Base-by-base conservation (phyloP, 2,113 vertebrate genomes). In the Xiphorhynchus elegans region DNA sequence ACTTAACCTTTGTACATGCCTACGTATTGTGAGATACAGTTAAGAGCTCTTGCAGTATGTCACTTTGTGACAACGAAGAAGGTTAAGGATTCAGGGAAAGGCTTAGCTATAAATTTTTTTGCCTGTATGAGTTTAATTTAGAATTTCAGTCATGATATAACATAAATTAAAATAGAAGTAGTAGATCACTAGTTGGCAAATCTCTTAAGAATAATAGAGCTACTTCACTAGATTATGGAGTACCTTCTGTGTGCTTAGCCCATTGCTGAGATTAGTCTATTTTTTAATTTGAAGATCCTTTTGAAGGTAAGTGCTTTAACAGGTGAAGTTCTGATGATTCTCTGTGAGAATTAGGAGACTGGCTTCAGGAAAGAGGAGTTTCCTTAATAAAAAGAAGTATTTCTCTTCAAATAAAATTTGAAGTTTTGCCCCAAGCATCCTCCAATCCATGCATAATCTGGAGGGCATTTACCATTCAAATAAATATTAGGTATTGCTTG, bases 101-200 rank as follows among this genome's bases (percentile, higher is more conserved):
- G 47, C 52, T 93, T 74, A 77, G 52, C 82, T 85, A 37, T 83
- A 90, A 59, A 62, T 91, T 85, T 77, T 78, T 68, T 90, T 94
- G 72, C 63, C 89, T 80, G 39, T 79, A 24, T 84, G 90, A 80
- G 63, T 95, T 90, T 89, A 90, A 90, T 96, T 95, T 95, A 89
- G 91, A 95, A 87, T 82, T 89, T 67, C 90, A 50, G 47, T 87
- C 67, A 73, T 56, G 58, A 66, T 62, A 69, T 85, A 83, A 82
- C 47, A 35, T 77, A 93, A 95, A 93, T 92, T 95, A 94, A 94
- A 85, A 93, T 74, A 93, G 68, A 83, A 50, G 29, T 84, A 86
- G 76, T 68, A 91, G 76, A 84, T 89, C 7, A 3, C 63, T 70
- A 39, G 50, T 58, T 93, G 85, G 72, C 67, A 93, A 59, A 80